Evolutionary conservation across 53 echinoderm and acorn worm species (phyloP), one percentile per base, ranked within the genome.

Genomic region (Paracentrotus lividus): DNA sequence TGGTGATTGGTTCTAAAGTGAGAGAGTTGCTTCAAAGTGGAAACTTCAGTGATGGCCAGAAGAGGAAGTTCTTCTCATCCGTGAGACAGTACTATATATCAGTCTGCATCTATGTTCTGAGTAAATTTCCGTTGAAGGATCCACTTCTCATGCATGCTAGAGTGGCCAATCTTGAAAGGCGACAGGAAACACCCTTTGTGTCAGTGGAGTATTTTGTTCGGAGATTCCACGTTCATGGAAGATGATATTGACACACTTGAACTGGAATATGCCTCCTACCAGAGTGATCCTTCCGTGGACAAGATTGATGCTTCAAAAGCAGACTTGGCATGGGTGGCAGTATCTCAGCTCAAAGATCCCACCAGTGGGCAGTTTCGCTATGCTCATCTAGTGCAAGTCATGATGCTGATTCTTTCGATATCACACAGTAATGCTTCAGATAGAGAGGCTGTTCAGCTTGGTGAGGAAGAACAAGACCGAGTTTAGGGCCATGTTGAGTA

Each of bases 1-100:
- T 93, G 33, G 67, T 93, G 7, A 59, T 94, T 26, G 91, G 92
- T 33, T 12, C 44, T 26, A 78, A 91, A 85, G 87, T 94, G 40
- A 91, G 53, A 54, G 69, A 75, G 6, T 42, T 94, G 13, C 85
- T 94, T 8, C 47, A 42, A 14, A 47, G 27, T n/a, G 66, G 68
- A 49, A 24, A 86, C 33, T 51, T 94, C 81, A 58, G 44, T 36
- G 87, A 87, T 24, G 34, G 21, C 8, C 93, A 93, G 67, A 65
- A 60, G 49, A 84, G 85, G 44, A 44, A 93, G 36, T 93, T 88
- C 68, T 86, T 86, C 51, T 85, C 65, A 32, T 87, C 93, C 12
- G 88, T 93, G 32, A 61, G 93, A 57, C 54, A 42, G 32, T 93
- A 93, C 54, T 93, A 24, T 51, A 52, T 93, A 31, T 18, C 86